These are phyloP conservation scores for Phylloscopus trochilus DNA, from an alignment of 2,113 vertebrate genomes.

Conservation along the genomic window DNA sequence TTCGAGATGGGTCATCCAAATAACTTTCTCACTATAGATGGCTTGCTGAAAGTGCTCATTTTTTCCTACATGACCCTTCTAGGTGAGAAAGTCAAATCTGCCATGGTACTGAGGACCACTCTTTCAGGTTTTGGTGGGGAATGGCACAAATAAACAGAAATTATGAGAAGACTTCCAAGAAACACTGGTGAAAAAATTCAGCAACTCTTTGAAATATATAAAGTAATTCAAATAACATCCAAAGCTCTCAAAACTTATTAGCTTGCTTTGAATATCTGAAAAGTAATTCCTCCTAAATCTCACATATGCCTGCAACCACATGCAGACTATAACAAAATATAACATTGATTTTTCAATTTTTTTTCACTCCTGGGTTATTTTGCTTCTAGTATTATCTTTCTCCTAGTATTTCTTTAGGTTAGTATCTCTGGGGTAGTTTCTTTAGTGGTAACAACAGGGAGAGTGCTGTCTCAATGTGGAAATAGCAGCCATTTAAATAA, in stretches of 20 bases:
- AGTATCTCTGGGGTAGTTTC: background rate
- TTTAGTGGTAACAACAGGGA: background rate
- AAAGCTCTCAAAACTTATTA: background rate
- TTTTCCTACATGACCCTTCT: background rate
- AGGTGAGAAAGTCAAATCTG: background rate
- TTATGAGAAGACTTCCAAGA: background rate
- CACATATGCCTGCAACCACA: background rate
- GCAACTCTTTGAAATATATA: background rate
- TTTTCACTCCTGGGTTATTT: background rate
- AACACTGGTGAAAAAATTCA: background rate
- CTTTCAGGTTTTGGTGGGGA: background rate
- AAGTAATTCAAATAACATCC: background rate
- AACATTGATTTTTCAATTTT: background rate
- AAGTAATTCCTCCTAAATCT: background rate
- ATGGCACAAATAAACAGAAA: background rate
- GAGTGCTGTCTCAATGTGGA: background rate
- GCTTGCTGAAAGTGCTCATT: background rate
- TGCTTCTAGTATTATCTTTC: background rate
- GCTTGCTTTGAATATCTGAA: background rate
- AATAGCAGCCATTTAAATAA: background rate
- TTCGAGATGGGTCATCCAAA: background rate
- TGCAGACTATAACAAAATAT: background rate
- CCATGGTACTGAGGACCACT: background rate
- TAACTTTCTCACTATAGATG: background rate
- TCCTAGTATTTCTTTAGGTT: background rate